Evolutionary conservation across 2,797 vertebrate species (phyloP).

Genomic region (Todus mexicanus): DNA sequence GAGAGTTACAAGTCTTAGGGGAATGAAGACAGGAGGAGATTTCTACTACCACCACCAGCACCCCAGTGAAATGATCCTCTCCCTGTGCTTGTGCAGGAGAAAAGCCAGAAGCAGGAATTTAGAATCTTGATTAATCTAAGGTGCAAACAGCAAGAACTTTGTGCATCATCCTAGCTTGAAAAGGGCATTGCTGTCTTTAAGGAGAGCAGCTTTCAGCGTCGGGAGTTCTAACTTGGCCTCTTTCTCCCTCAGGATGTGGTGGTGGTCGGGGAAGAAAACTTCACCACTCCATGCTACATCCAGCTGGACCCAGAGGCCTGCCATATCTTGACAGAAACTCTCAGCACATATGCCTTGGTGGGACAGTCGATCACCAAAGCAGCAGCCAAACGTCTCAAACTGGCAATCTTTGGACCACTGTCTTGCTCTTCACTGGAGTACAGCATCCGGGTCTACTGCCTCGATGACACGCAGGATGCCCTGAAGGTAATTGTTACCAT

Average conservation of each 20-base stretch:
- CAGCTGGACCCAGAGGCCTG: conserved; percentile 94
- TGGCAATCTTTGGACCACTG: conserved; percentile 92
- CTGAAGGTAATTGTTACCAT: conserved; percentile 82
- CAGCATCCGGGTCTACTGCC: conserved; percentile 93
- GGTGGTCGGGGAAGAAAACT: conserved; percentile 94
- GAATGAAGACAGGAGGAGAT: neutral
- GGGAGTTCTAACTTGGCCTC: neutral
- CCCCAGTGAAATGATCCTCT: neutral
- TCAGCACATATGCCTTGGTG: conserved; percentile 90
- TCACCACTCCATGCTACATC: conserved; percentile 95
- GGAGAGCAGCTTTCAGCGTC: neutral
- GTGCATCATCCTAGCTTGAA: neutral
- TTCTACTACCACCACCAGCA: neutral
- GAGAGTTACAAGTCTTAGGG: neutral
- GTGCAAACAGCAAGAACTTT: neutral
- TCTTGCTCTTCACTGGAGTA: conserved; percentile 91
- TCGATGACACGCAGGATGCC: conserved; percentile 93
- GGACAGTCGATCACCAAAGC: conserved; percentile 89
- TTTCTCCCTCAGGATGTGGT: conserved; percentile 86
- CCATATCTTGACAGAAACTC: conserved; percentile 95
- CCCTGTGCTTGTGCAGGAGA: neutral
- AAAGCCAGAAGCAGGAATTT: neutral
- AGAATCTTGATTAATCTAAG: neutral
- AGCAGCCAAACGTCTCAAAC: conserved; percentile 90
- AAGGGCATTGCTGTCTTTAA: neutral